Percentiles rank a stretch among this genome's conserved stretches.
Evolutionary conservation across 2,797 vertebrate species (phyloP).

Genomic region (Anguilla megastoma): DNA sequence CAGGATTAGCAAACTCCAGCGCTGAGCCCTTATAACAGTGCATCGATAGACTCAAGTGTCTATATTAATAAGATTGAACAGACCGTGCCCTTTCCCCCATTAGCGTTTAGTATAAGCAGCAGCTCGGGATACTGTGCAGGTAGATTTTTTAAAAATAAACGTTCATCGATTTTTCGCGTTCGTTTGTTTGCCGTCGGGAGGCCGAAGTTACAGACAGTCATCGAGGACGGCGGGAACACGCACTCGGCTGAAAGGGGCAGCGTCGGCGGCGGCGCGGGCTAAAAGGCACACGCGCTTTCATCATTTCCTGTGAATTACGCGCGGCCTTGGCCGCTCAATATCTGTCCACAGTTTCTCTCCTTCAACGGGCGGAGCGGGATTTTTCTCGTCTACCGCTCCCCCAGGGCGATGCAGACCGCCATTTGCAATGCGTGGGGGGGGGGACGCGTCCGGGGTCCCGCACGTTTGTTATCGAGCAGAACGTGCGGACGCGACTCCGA

Average conservation of each 20-base stretch:
- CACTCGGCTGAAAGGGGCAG: neutral
- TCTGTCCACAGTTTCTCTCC: neutral
- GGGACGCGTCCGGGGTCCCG: constrained; percentile 43
- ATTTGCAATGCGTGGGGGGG: neutral
- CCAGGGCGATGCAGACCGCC: neutral
- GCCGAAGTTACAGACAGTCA: neutral
- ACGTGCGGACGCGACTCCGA: constrained; percentile 50
- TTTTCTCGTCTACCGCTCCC: neutral
- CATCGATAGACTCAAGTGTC: neutral
- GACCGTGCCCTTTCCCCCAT: neutral
- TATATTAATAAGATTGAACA: neutral
- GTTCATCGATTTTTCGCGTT: neutral
- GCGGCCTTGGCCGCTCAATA: neutral
- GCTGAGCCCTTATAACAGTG: neutral
- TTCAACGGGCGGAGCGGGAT: neutral
- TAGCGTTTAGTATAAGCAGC: neutral
- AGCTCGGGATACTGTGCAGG: neutral
- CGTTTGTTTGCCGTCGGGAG: neutral
- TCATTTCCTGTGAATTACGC: neutral
- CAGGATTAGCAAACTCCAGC: neutral
- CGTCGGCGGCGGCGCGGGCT: neutral
- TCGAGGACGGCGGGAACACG: neutral
- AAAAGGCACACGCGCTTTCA: neutral
- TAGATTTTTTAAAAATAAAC: neutral
- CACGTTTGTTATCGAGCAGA: constrained; percentile 38